Conservation (phyloP, 2,888 invertebrate species). For the Campoplex capitator region DNA sequence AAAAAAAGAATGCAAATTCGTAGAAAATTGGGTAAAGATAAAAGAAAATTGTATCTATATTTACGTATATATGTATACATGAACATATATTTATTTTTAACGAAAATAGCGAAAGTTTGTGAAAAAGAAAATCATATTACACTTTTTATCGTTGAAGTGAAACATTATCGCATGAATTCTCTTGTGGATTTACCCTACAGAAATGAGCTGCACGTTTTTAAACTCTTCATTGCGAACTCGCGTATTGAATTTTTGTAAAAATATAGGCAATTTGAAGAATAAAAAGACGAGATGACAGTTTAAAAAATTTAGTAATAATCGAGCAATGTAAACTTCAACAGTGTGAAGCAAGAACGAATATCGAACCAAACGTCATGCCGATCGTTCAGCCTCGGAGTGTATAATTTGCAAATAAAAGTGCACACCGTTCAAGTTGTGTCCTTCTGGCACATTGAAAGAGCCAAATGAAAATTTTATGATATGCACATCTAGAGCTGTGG, state of each 20-base stretch:
- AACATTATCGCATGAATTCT: neutral
- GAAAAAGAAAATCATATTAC: neutral
- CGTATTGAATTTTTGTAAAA: neutral
- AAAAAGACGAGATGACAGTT: neutral
- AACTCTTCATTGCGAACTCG: neutral
- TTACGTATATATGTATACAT: constrained; percentile 24
- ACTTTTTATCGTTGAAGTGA: neutral
- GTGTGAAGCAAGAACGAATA: neutral
- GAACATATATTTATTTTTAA: constrained; percentile 51
- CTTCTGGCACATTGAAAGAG: constrained; percentile 56
- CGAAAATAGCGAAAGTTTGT: constrained; percentile 21
- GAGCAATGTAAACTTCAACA: neutral
- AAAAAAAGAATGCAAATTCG: constrained; percentile 30
- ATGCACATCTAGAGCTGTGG: constrained; percentile 1
- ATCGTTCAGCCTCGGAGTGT: constrained; percentile 15
- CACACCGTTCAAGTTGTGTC: constrained; percentile 39
- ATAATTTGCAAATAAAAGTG: constrained; percentile 29
- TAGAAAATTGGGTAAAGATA: constrained; percentile 56
- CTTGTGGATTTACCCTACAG: neutral
- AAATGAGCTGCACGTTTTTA: neutral
- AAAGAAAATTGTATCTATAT: constrained; percentile 31
- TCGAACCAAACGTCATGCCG: neutral
- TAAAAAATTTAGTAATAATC: neutral
- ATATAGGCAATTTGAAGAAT: neutral
- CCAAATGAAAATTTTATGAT: constrained; percentile 18